Base-by-base conservation (phyloP, 2,888 invertebrate species). In the Syrphus vitripennis region DNA sequence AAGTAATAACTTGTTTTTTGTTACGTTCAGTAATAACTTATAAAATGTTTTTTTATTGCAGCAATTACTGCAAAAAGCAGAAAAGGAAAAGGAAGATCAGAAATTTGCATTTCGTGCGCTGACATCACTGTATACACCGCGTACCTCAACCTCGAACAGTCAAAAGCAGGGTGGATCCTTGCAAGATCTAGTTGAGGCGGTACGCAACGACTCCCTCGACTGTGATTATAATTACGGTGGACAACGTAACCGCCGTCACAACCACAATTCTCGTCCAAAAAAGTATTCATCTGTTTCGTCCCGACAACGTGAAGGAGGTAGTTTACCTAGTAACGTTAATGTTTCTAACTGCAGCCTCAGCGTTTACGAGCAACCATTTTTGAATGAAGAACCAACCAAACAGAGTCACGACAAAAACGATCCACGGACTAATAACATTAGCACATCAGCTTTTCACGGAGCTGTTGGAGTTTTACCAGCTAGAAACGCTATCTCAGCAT, bases 61-160 rank as follows among this genome's bases (percentile, higher is more conserved):
- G 96, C 95, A 96, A 93, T 93, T 97, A 90, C 93, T 97, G 88
- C 94, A 95, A 90, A 95, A 96, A 91, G 96, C 95, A 88, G 96
- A 97, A 92, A 95, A 95, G 90, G 95, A 96, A 92, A 95, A 96
- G 90, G 94, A 95, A 89, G 89, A 89, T 87, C 88, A 90, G 86
- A 88, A 89, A 42, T 89, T 88, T 88, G 89, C 90, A 74, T 90
- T 89, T 88, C 90, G 90, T 88, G 90, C 90, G 88, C 88, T 91
- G 88, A 89, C 90, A 84, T 92, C 93, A 87, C 91, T 93, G 83
- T 89, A 89, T 80, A 88, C 90, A 83, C 87, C 87, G 65, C 89
- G 90, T 55, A 78, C 69, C 21, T 89, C 90, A 57, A 89, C 89
- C 87, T 90, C 91, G 87, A 89, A 89, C 65, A 90, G 88, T 78